These are phyloP conservation scores for Andrena hattorfiana DNA, from an alignment of 2,888 invertebrate genomes.

Conservation along the genomic window DNA sequence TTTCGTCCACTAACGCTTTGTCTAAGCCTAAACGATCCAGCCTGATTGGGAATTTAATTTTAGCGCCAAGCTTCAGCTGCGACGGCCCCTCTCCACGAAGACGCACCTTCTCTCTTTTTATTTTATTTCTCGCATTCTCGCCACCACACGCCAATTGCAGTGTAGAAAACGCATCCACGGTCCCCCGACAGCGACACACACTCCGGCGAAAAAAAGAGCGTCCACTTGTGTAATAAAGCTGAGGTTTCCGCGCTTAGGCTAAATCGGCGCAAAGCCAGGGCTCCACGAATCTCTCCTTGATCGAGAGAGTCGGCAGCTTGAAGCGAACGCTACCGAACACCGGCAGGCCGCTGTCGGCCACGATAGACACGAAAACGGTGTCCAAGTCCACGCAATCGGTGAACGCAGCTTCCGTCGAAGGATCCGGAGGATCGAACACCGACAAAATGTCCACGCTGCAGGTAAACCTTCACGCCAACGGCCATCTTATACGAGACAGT, in stretches of 20 bases:
- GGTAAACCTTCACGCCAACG: slow-evolving; percentile 64
- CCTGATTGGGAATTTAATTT: slow-evolving; percentile 43
- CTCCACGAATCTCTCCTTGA: slow-evolving; percentile 74
- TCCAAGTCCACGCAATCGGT: slow-evolving; percentile 75
- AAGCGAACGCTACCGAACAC: slow-evolving; percentile 75
- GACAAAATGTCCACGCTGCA: slow-evolving; percentile 84
- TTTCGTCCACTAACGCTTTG: slow-evolving; percentile 56
- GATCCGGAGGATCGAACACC: slow-evolving; percentile 67
- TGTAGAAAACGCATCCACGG: slow-evolving; percentile 35
- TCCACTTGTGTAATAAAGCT: slow-evolving; percentile 70
- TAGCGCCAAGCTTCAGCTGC: slow-evolving; percentile 21
- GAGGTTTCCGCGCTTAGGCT: slow-evolving; percentile 79
- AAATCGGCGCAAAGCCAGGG: slow-evolving; percentile 78
- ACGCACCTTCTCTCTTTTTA: slow-evolving; percentile 10
- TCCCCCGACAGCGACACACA: slow-evolving; percentile 28
- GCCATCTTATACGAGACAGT: too few relatives aligned
- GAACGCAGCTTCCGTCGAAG: slow-evolving; percentile 64
- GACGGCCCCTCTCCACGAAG: background rate
- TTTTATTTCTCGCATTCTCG: slow-evolving; percentile 4
- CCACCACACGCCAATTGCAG: slow-evolving; percentile 12
- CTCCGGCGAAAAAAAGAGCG: slow-evolving; percentile 8
- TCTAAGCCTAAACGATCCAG: slow-evolving; percentile 40
- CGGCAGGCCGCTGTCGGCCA: slow-evolving; percentile 77
- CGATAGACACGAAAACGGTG: slow-evolving; percentile 67
- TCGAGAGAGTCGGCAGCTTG: slow-evolving; percentile 79